Conservation (phyloP, 2,888 invertebrate species). For the Odontocerum albicorne region DNA sequence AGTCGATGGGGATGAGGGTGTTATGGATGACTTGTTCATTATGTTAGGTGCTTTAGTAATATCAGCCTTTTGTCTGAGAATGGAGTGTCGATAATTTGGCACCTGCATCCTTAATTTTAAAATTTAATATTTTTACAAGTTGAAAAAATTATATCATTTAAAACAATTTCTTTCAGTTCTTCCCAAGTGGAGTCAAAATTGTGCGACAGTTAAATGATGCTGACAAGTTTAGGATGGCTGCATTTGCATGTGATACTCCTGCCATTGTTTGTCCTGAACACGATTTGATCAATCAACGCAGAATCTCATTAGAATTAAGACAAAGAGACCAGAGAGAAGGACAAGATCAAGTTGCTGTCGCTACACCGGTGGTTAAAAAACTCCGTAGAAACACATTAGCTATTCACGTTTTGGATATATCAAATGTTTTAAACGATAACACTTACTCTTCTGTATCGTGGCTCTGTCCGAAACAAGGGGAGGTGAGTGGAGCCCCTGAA, state of each 20-base stretch:
- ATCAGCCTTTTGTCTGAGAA: no score
- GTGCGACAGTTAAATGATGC: constrained; percentile 55
- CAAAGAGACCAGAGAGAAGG: constrained; percentile 46
- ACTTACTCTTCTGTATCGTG: constrained; percentile 67
- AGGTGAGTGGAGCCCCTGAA: constrained; percentile 75
- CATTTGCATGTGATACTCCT: constrained; percentile 54
- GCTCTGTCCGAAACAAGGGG: constrained; percentile 69
- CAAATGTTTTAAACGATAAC: constrained; percentile 65
- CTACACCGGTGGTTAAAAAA: constrained; percentile 58
- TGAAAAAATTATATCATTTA: constrained; percentile 5
- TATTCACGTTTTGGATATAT: constrained; percentile 85
- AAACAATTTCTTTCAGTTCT: constrained; percentile 46
- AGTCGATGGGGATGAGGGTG: no score
- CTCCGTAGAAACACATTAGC: constrained; percentile 70
- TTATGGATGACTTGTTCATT: no score
- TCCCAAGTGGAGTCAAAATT: constrained; percentile 53
- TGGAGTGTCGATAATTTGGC: no score
- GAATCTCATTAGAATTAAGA: constrained; percentile 46
- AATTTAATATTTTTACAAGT: not conserved
- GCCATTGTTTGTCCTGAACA: constrained; percentile 47
- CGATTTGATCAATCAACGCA: constrained; percentile 55
- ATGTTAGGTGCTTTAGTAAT: no score
- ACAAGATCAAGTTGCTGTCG: constrained; percentile 42
- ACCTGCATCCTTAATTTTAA: no score
- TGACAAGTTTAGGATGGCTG: constrained; percentile 57